Evolutionary conservation across 2,113 vertebrate genomes (phyloP).

Genomic region (Indri indri): DNA sequence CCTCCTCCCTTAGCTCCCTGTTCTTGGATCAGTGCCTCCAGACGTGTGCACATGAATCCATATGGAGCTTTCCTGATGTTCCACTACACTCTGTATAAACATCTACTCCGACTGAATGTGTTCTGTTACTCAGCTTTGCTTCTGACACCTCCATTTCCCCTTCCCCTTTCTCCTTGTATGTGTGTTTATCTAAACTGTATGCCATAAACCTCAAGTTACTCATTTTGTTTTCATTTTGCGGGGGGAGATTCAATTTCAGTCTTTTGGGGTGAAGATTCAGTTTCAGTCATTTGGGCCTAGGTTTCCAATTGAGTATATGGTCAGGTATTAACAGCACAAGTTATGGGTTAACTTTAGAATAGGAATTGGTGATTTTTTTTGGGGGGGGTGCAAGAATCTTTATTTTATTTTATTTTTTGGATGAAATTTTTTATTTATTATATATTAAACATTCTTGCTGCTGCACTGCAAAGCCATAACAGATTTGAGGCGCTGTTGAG

Average conservation of each 20-base stretch:
- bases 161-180: conserved; percentile 76
- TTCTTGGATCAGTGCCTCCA: conserved; percentile 84
- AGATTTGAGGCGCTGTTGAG: conserved; percentile 77
- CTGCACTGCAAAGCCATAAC: conserved; percentile 84
- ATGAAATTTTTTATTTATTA: conserved; percentile 79
- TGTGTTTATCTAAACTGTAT: conserved; percentile 82
- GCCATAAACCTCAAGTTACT: conserved; percentile 86
- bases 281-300: conserved; percentile 84
- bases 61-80: conserved; percentile 89
- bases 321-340: conserved; percentile 80
- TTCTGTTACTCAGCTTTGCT: conserved; percentile 87
- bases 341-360: conserved; percentile 80
- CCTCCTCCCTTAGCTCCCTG: conserved; percentile 71
- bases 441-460: conserved; percentile 82
- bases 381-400: conserved; percentile 74
- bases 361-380: conserved; percentile 75
- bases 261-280: conserved; percentile 82
- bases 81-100: conserved; percentile 88
- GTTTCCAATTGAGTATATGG: conserved; percentile 75
- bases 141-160: conserved; percentile 81
- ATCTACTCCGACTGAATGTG: conserved; percentile 87
- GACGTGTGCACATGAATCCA: conserved; percentile 87
- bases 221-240: conserved; percentile 72
- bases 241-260: no score
- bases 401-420: conserved; percentile 77